phyloP scores from a whole-genome alignment of 2,888 invertebrate genomes.

The Synanthedon formicaeformis region DNA sequence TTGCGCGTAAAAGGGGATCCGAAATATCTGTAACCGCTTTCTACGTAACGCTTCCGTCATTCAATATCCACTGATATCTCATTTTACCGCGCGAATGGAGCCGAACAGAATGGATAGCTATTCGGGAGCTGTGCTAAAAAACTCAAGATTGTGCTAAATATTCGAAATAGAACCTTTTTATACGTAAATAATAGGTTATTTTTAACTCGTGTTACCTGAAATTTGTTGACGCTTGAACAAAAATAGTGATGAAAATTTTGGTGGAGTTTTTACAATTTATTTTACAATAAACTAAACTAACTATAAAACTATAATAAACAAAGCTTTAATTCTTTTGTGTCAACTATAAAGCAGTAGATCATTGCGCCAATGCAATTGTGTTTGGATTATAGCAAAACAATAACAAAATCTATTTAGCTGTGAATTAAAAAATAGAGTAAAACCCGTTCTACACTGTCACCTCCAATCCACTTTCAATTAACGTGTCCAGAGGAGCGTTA shows the following conservation, averaged over 20 bases:
- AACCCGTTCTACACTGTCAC: conserved; percentile 63
- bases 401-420: conserved; percentile 1
- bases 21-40: conserved; percentile 30
- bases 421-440: conserved; percentile 35
- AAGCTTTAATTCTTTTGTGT: no score
- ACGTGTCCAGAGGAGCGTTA: conserved; percentile 63
- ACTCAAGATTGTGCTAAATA: no score
- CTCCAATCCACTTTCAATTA: conserved; percentile 69
- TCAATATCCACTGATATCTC: conserved; percentile 66
- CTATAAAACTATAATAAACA: no score
- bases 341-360: no score
- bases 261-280: no score
- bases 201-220: no score
- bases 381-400: not conserved
- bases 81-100: conserved; percentile 56
- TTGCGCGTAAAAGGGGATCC: conserved; percentile 20
- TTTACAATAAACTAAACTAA: no score
- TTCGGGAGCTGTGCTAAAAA: conserved; percentile 15
- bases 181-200: no score
- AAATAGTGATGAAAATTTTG: no score
- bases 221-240: no score
- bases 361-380: no score
- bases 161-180: no score
- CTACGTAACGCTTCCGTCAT: conserved; percentile 43
- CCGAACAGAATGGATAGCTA: conserved; percentile 42